These are phyloP conservation scores for Globodera ellingtonae DNA, from an alignment of 1,140 invertebrate species.

Conservation along the genomic window DNA sequence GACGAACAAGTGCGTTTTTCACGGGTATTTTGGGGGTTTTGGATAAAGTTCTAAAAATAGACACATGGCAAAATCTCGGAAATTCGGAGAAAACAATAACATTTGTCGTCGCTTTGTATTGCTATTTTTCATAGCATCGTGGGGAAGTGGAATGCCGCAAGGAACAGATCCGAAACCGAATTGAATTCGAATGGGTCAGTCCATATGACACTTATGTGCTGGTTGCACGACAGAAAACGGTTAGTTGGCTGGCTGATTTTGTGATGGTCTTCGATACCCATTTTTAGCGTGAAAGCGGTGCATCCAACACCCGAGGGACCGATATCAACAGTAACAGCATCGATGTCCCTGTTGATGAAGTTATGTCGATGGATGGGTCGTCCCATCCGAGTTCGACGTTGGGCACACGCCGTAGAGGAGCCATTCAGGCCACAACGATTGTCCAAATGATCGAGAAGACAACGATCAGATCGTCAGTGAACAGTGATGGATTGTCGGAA, in stretches of 20 bases:
- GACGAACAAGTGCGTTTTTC: neutral
- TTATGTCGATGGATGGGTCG: neutral
- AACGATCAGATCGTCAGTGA: neutral
- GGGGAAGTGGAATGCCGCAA: neutral
- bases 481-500: neutral
- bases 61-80: no score
- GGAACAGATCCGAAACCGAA: neutral
- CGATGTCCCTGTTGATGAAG: neutral
- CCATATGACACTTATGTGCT: constrained; percentile 39
- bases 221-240: constrained; percentile 3
- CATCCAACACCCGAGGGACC: no score
- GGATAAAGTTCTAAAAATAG: no score
- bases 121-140: neutral
- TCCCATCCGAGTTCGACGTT: neutral
- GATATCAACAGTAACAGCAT: neutral
- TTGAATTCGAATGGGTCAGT: constrained; percentile 31
- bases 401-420: neutral
- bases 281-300: neutral
- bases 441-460: constrained; percentile 1
- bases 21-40: no score
- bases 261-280: no score
- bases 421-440: neutral
- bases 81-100: no score
- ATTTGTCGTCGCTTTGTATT: neutral
- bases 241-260: neutral